phyloP scores from a whole-genome alignment of 2,113 vertebrate genomes.

The Melanocharis versteri region DNA sequence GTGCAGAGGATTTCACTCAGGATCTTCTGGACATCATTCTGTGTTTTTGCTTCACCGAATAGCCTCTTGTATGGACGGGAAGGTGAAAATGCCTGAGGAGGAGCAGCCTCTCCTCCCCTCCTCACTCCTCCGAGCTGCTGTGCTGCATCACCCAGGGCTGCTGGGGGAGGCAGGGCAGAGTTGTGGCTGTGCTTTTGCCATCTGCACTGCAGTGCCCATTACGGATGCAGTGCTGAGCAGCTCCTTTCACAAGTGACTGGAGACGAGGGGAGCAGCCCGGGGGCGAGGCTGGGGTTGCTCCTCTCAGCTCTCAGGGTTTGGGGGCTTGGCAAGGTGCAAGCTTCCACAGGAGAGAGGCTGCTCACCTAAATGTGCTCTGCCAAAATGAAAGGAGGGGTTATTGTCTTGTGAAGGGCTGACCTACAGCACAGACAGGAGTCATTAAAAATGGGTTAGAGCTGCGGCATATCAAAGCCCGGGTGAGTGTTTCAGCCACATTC shows the following conservation, averaged over 20 bases:
- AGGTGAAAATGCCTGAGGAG: not conserved
- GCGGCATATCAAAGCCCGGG: not conserved
- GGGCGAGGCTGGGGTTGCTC: not conserved
- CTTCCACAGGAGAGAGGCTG: not conserved
- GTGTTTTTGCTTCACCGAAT: not conserved
- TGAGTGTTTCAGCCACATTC: not conserved
- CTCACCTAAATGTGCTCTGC: not conserved
- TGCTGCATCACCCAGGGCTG: not conserved
- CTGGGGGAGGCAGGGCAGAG: not conserved
- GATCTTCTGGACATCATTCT: not conserved
- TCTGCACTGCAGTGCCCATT: slow-evolving; percentile 68
- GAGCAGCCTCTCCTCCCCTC: not conserved
- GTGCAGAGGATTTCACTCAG: not conserved
- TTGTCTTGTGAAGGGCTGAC: not conserved
- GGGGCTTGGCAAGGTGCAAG: not conserved
- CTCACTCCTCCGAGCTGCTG: not conserved
- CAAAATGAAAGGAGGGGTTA: not conserved
- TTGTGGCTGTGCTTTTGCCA: slow-evolving; percentile 29
- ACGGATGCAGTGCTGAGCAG: slow-evolving; percentile 51
- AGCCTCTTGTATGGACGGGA: not conserved
- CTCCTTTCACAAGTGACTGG: slow-evolving; percentile 61
- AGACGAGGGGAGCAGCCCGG: not conserved
- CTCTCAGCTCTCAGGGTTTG: not conserved
- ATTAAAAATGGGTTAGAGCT: not conserved
- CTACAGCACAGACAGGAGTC: not conserved